Evolutionary conservation across 2,797 vertebrate species (phyloP).

Genomic region (Loriculus beryllinus): DNA sequence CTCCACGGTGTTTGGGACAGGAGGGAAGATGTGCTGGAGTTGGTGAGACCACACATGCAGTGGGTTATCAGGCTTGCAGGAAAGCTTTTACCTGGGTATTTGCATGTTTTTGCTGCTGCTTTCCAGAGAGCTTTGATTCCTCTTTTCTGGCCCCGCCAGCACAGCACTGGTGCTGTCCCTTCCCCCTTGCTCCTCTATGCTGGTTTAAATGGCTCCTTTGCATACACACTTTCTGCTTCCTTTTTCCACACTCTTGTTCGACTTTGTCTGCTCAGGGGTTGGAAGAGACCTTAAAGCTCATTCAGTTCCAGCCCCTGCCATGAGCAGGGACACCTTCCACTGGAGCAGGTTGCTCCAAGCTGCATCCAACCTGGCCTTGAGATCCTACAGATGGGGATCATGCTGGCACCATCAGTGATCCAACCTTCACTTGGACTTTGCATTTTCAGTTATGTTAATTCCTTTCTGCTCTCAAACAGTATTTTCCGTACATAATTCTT

Average conservation of each 20-base stretch:
- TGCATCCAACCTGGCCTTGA: neutral
- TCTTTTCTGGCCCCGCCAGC: neutral
- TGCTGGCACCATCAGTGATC: neutral
- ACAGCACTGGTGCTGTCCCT: neutral
- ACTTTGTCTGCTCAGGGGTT: neutral
- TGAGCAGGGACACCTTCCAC: neutral
- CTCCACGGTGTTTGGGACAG: neutral
- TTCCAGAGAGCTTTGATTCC: neutral
- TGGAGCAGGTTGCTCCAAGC: neutral
- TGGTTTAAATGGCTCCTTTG: neutral
- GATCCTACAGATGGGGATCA: neutral
- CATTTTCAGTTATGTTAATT: neutral
- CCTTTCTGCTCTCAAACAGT: neutral
- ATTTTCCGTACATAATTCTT: accelerated
- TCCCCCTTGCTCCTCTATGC: neutral
- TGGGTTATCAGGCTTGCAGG: neutral
- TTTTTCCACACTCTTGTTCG: neutral
- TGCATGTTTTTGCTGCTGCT: neutral
- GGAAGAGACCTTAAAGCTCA: neutral
- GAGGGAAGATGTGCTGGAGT: neutral
- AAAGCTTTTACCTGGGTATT: neutral
- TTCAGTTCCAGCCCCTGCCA: neutral
- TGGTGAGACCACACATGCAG: neutral
- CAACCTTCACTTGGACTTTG: neutral
- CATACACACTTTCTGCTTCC: neutral